These are phyloP conservation scores for Euzophera pinguis DNA, from an alignment of 2,888 invertebrate genomes.

Conservation along the genomic window DNA sequence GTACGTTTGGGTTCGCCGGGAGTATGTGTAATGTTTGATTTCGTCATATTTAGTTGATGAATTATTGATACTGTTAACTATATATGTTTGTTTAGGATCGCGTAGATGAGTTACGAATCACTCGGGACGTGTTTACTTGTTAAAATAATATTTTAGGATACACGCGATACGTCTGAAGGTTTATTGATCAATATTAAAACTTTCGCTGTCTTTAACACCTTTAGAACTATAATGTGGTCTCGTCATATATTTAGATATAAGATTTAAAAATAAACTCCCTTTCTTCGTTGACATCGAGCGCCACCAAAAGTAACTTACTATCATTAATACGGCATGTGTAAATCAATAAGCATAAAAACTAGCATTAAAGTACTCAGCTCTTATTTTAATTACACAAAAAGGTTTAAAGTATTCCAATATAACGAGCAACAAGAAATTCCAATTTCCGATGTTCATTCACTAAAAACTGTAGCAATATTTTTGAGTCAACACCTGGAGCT, in stretches of 20 bases:
- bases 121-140: constrained; percentile 20
- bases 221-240: too few relatives aligned
- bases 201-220: too few relatives aligned
- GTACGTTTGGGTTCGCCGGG: constrained; percentile 31
- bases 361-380: too few relatives aligned
- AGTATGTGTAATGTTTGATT: constrained; percentile 35
- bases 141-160: neutral
- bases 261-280: too few relatives aligned
- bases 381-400: neutral
- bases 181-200: too few relatives aligned
- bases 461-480: constrained; percentile 48
- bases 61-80: constrained; percentile 55
- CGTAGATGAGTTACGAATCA: constrained; percentile 49
- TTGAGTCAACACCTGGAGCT: constrained; percentile 46
- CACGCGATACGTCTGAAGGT: too few relatives aligned
- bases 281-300: too few relatives aligned
- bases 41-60: constrained; percentile 46
- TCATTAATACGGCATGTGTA: too few relatives aligned
- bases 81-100: constrained; percentile 62
- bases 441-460: constrained; percentile 33
- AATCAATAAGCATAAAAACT: too few relatives aligned
- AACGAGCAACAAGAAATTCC: neutral
- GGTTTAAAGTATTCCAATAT: neutral
- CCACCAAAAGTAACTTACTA: too few relatives aligned
- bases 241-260: too few relatives aligned